Evolutionary conservation across 2,113 vertebrate genomes (phyloP), one percentile per base, ranked within the genome.

Genomic region (Pseudopipra pipra): DNA sequence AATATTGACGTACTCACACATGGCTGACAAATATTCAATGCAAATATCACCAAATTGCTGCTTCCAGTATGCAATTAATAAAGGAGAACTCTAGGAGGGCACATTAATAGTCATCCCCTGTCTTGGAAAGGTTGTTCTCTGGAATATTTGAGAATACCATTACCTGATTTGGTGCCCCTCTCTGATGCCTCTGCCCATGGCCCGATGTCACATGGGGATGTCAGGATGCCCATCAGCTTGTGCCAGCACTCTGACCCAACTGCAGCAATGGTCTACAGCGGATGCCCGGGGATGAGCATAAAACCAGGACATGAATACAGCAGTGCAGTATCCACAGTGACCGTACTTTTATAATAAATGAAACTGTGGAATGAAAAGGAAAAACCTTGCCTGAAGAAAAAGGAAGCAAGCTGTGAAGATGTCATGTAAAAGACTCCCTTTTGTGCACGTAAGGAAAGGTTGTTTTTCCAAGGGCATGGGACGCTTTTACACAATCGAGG

Each of bases 351-450:
- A 62, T 30, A 76, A 27, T 33, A 90, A 91, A 77, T 20, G 9
- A 80, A 85, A 70, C 11, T 30, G 59, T 46, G 39, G 70, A 62
- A 78, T 12, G 47, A 94, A 94, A 94, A 88, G 44, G 20, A 83
- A 90, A 93, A 91, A 54, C 71, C 24, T 85, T 91, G 81, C 77
- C 80, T 70, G 93, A 92, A 93, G 81, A 91, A 89, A 89, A 94
- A 46, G 41, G 44, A 95, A 92, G 30, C 47, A 85, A 79, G 30
- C 44, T 82, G 71, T 74, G 80, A 90, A 87, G 47, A 23, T 33
- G 47, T 79, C 0, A 2, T 54, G 67, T 72, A 66, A 82, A 86
- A 89, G 78, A 68, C 22, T 87, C 25, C 49, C 39, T 91, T 94
- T 89, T 78, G 77, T 73, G 33, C 1, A 5, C 1, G 30, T 74